Evolutionary conservation across 2,888 invertebrate species (phyloP).

Genomic region (Thymelicus sylvestris): DNA sequence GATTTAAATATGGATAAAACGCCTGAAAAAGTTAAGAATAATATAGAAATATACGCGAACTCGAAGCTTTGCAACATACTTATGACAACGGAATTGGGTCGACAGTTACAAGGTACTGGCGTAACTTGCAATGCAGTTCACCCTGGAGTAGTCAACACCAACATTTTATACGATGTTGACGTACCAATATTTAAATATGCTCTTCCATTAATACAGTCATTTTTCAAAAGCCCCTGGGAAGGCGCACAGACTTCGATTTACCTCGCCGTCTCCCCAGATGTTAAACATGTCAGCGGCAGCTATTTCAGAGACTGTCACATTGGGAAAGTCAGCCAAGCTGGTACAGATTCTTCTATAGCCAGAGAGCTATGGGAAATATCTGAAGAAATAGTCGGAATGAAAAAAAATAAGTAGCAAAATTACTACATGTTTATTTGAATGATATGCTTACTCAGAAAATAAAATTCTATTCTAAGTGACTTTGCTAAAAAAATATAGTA

Average conservation of each 20-base stretch:
- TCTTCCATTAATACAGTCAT: slow-evolving; percentile 60
- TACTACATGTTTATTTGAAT: too few species aligned
- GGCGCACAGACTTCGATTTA: slow-evolving; percentile 83
- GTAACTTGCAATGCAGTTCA: slow-evolving; percentile 92
- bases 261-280: slow-evolving; percentile 78
- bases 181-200: slow-evolving; percentile 52
- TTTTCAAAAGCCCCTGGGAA: slow-evolving; percentile 60
- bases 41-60: slow-evolving; percentile 27
- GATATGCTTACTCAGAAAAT: too few species aligned
- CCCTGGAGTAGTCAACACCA: slow-evolving; percentile 90
- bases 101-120: slow-evolving; percentile 86
- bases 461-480: neutral
- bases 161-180: slow-evolving; percentile 82
- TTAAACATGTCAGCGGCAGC: slow-evolving; percentile 84
- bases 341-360: slow-evolving; percentile 76
- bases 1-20: slow-evolving; percentile 45
- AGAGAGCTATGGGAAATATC: slow-evolving; percentile 87
- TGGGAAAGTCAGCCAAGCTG: slow-evolving; percentile 63
- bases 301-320: slow-evolving; percentile 85
- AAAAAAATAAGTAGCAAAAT: slow-evolving; percentile 34
- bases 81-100: slow-evolving; percentile 87
- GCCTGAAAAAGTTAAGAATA: slow-evolving; percentile 8
- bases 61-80: slow-evolving; percentile 84
- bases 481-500: neutral
- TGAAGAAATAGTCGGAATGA: slow-evolving; percentile 71